These are phyloP conservation scores for Lasioglossum figueresi DNA, from an alignment of 2,888 invertebrate genomes.

Conservation along the genomic window DNA sequence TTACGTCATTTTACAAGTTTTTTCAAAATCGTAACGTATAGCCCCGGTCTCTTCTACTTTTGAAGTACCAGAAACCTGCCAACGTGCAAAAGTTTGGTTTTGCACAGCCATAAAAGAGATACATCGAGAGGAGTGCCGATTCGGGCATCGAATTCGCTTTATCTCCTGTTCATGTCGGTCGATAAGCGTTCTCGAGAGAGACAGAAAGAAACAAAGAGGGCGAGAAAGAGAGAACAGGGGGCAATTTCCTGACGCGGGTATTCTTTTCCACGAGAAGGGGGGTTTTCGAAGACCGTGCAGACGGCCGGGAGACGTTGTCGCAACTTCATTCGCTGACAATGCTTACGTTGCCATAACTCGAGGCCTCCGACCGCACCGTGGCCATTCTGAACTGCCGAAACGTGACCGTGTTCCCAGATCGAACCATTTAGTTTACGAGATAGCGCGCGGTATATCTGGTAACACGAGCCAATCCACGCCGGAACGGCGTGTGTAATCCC, in stretches of 20 bases:
- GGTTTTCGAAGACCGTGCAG: not conserved
- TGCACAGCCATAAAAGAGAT: not conserved
- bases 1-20: no score
- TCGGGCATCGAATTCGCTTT: conserved; percentile 16
- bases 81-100: not conserved
- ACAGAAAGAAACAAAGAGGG: not conserved
- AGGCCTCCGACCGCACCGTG: not conserved
- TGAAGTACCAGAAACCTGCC: not conserved
- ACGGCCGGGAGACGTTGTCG: conserved; percentile 6
- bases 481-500: conserved; percentile 34
- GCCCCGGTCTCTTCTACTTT: no score
- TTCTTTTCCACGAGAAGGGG: conserved; percentile 25
- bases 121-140: not conserved
- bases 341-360: conserved; percentile 55
- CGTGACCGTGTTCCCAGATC: conserved; percentile 61
- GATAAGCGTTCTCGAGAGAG: not conserved
- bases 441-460: conserved; percentile 36
- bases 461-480: conserved; percentile 43
- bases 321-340: conserved; percentile 55
- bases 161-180: conserved; percentile 12
- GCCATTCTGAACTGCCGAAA: conserved; percentile 45
- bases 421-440: conserved; percentile 53
- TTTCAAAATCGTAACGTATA: no score
- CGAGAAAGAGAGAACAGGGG: not conserved
- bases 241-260: conserved; percentile 44